These are phyloP conservation scores for Philopotamus ludificatus DNA, from an alignment of 1,140 invertebrate genomes.

Conservation along the genomic window DNA sequence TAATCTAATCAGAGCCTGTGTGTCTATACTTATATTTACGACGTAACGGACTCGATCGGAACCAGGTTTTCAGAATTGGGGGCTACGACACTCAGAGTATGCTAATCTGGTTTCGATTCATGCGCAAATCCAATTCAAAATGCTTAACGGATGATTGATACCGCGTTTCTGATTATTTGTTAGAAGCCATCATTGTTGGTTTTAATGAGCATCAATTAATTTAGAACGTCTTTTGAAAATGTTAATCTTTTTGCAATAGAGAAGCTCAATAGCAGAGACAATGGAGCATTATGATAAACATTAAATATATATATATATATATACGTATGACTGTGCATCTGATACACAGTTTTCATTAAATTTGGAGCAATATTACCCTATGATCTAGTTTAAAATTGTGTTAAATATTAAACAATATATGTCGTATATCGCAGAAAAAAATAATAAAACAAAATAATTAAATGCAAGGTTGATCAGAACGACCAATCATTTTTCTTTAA, in stretches of 20 bases:
- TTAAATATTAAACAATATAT: too few relatives aligned
- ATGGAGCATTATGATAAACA: too few relatives aligned
- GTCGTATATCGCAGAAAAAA: too few relatives aligned
- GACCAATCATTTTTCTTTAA: too few relatives aligned
- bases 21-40: too few relatives aligned
- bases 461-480: too few relatives aligned
- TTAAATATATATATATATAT: neutral
- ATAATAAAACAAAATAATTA: too few relatives aligned
- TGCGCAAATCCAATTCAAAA: neutral
- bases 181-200: neutral
- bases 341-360: too few relatives aligned
- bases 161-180: too few relatives aligned
- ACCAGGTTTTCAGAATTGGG: neutral
- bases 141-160: constrained; percentile 1
- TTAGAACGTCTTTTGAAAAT: neutral
- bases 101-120: neutral
- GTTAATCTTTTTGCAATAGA: neutral
- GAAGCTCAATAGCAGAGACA: too few relatives aligned
- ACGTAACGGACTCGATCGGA: neutral
- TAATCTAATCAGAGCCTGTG: neutral
- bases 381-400: too few relatives aligned
- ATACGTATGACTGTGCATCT: neutral
- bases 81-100: neutral
- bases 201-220: neutral
- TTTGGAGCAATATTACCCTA: too few relatives aligned